Conservation (phyloP, 1,140 invertebrate species). For the Bombus superbus region DNA sequence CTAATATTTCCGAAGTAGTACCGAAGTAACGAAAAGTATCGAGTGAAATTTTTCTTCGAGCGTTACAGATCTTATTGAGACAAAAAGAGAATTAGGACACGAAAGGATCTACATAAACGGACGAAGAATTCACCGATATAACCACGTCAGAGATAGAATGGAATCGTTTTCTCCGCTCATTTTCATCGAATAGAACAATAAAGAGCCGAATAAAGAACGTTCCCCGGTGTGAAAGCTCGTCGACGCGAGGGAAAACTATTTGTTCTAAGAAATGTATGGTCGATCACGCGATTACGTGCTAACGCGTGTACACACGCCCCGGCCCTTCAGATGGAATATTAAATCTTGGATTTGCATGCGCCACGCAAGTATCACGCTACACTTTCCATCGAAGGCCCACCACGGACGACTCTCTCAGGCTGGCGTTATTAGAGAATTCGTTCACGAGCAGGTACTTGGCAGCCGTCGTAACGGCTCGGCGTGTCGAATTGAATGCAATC, state of each 20-base stretch:
- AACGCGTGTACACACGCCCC: constrained; percentile 6
- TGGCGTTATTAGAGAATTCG: constrained; percentile 31
- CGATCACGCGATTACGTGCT: constrained; percentile 38
- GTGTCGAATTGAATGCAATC: constrained; percentile 47
- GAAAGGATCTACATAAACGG: no score
- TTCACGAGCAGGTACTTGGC: constrained; percentile 50
- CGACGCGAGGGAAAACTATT: constrained; percentile 18
- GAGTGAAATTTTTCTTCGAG: no score
- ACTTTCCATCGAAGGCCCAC: not conserved
- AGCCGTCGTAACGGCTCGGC: constrained; percentile 9
- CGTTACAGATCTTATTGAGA: no score
- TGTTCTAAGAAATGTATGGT: constrained; percentile 24
- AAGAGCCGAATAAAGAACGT: not conserved
- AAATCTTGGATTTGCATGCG: constrained; percentile 32
- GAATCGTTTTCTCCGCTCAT: not conserved
- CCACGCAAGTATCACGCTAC: not conserved
- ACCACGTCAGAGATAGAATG: not conserved
- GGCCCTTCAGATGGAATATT: constrained; percentile 40
- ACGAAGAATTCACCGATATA: not conserved
- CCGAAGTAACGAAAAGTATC: no score
- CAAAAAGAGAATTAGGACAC: no score
- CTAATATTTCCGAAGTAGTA: no score
- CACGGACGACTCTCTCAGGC: not conserved
- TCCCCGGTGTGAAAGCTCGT: constrained; percentile 4
- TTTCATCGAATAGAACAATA: not conserved